phyloP scores from a whole-genome alignment of 2,113 vertebrate species.

The Microcebus tavaratra region DNA sequence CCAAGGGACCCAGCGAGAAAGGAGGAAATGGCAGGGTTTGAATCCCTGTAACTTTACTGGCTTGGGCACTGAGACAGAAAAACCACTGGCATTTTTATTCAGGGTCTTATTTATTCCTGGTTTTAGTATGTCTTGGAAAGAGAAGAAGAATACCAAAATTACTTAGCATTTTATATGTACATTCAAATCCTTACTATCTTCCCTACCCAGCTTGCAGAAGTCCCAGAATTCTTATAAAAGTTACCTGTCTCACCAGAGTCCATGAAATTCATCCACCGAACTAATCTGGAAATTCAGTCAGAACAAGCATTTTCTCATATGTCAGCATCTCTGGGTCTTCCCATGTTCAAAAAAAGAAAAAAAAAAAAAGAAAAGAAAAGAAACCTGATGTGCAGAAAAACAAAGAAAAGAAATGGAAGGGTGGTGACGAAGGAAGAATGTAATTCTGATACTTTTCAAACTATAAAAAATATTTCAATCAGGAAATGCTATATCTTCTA shows the following conservation, averaged over 20 bases:
- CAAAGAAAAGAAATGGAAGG: neutral
- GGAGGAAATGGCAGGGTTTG: neutral
- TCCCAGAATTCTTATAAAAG: conserved; percentile 19
- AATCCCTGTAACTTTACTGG: neutral
- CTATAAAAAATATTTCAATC: neutral
- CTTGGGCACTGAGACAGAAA: neutral
- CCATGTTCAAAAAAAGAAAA: neutral
- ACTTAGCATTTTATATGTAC: neutral
- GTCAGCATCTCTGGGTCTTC: neutral
- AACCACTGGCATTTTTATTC: neutral
- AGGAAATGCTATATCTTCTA: neutral
- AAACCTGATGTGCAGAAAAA: neutral
- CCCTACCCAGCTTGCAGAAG: neutral
- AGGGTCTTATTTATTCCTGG: neutral
- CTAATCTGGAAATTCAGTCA: conserved; percentile 55
- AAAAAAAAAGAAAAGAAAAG: neutral
- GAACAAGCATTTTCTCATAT: conserved; percentile 36
- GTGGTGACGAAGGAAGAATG: neutral
- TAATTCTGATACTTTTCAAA: neutral
- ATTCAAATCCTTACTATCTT: neutral
- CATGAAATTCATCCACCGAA: conserved; percentile 23
- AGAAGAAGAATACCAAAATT: neutral
- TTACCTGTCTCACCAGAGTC: neutral
- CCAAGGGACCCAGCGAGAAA: neutral
- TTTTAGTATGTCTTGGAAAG: neutral